These are phyloP conservation scores for Aromia moschata DNA, from an alignment of 2,888 invertebrate species.

Conservation along the genomic window DNA sequence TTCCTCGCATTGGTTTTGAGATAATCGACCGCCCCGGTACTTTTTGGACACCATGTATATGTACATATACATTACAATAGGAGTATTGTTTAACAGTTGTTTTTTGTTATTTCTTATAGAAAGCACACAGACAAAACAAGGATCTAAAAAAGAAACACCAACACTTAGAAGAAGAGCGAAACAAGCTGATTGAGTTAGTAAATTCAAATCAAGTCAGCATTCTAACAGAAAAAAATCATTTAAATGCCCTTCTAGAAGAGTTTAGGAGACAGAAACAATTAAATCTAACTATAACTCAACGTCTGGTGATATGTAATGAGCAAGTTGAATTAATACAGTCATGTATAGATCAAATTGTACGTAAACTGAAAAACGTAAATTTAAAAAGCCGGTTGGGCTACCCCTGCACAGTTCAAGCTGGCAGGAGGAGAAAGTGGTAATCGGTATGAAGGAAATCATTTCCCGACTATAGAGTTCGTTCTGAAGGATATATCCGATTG, in stretches of 20 bases:
- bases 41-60: no score
- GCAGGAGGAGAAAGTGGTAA: no score
- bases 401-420: no score
- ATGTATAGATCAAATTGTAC: conserved; percentile 15
- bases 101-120: conserved; percentile 7
- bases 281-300: conserved; percentile 30
- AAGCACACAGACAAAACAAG: conserved; percentile 27
- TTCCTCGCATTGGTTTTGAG: no score
- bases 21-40: no score
- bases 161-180: conserved; percentile 33
- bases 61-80: no score
- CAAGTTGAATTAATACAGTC: conserved; percentile 33
- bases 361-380: conserved; percentile 1
- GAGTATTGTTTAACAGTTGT: no score
- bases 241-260: conserved; percentile 35
- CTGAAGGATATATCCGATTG: no score
- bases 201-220: conserved; percentile 36
- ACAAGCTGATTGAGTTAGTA: conserved; percentile 32
- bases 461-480: no score
- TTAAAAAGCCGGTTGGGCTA: no score
- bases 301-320: conserved; percentile 39
- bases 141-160: conserved; percentile 32
- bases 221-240: conserved; percentile 36
- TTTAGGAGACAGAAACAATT: conserved; percentile 34
- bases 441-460: no score